Evolutionary conservation across 2,113 vertebrate species (phyloP), one percentile per base, ranked within the genome.

Genomic region (Struthio camelus): DNA sequence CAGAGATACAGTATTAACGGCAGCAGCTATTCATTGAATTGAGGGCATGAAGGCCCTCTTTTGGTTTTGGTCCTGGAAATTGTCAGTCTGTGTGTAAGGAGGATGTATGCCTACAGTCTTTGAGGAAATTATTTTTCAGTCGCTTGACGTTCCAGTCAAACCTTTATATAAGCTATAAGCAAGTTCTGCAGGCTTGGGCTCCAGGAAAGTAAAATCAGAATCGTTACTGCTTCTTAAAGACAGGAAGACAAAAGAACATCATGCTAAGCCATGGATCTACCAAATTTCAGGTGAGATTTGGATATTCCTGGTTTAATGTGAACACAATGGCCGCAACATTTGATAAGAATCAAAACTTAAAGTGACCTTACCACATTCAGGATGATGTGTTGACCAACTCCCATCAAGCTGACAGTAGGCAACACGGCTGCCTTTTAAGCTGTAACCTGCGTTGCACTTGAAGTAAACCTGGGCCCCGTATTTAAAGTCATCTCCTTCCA

Each of bases 401-500:
- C 99, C 99, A 58, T 99, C 98, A 70, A 97, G 97, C 67, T 98
- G 96, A 95, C 99, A 99, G 91, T 98, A 98, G 97, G 98, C 98
- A 72, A 97, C 93, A 85, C 9, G 97, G 87, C 96, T 96, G 40
- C 99, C 99, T 82, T 95, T 97, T 94, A 99, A 98, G 90, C 97
- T 97, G 97, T 98, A 99, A 88, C 98, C 98, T 48, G 97, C 85
- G 87, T 98, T 98, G 95, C 99, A 99, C 77, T 95, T 97, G 97
- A 98, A 99, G 97, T 97, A 97, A 97, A 99, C 97, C 73, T 93
- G 98, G 65, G 98, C 98, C 76, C 99, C 99, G 11, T 98, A 98
- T 95, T 98, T 98, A 94, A 98, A 98, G 96, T 99, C 98, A 92
- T 98, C 92, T 95, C 98, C 98, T 96, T 98, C 97, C 91, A 98